A percentile compares a stretch with the other conserved stretches of the same genome.
phyloP scores from a whole-genome alignment of 1,140 invertebrate species.

The Drosophila varians region DNA sequence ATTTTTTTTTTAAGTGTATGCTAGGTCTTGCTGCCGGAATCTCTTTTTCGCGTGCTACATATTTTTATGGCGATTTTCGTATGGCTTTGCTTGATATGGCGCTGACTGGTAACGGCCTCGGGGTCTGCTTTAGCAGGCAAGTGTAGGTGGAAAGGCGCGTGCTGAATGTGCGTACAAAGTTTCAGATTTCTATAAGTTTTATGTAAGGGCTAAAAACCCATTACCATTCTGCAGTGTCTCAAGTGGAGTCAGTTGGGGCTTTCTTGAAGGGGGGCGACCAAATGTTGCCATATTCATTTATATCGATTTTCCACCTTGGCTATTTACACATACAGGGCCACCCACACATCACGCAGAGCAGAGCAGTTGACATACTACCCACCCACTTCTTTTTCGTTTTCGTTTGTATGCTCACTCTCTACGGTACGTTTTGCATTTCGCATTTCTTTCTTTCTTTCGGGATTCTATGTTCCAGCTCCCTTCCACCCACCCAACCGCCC shows the following conservation, averaged over 20 bases:
- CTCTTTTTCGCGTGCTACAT: slow-evolving; percentile 38
- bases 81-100: slow-evolving; percentile 70
- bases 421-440: slow-evolving; percentile 64
- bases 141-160: slow-evolving; percentile 2
- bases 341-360: slow-evolving; percentile 19
- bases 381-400: slow-evolving; percentile 38
- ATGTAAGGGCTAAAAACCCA: slow-evolving; percentile 60
- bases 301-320: slow-evolving; percentile 79
- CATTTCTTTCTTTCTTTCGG: slow-evolving; percentile 74
- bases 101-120: slow-evolving; percentile 54
- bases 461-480: slow-evolving; percentile 31
- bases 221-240: slow-evolving; percentile 67
- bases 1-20: slow-evolving; percentile 17
- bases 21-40: slow-evolving; percentile 6
- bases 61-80: slow-evolving; percentile 75
- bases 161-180: slow-evolving; percentile 65
- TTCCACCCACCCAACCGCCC: not conserved
- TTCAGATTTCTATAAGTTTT: slow-evolving; percentile 57
- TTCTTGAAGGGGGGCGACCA: slow-evolving; percentile 30
- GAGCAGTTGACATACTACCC: slow-evolving; percentile 64
- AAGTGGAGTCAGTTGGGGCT: slow-evolving; percentile 51
- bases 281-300: slow-evolving; percentile 78
- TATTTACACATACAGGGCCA: slow-evolving; percentile 48
- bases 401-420: slow-evolving; percentile 53
- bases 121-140: slow-evolving; percentile 1